Evolutionary conservation across 2,888 invertebrate species (phyloP).

Genomic region (Dasypogon diadema): DNA sequence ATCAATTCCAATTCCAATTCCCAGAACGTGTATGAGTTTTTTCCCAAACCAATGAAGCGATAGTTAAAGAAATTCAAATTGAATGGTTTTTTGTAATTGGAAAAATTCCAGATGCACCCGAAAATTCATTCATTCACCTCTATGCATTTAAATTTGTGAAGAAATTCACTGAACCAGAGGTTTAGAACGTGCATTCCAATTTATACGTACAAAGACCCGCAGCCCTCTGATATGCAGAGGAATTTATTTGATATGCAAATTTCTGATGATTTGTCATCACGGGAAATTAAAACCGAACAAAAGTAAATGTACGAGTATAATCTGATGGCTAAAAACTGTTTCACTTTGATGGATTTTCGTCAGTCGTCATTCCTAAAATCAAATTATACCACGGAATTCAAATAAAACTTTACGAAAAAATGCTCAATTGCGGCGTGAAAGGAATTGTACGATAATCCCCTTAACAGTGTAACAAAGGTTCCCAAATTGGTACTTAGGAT

Average conservation of each 20-base stretch:
- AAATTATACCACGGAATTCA: background rate
- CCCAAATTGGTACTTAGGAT: background rate
- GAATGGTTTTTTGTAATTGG: slow-evolving; percentile 16
- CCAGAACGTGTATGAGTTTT: background rate
- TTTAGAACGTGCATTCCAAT: background rate
- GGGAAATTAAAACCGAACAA: slow-evolving; percentile 4
- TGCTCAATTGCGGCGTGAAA: no score
- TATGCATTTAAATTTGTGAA: background rate
- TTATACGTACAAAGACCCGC: background rate
- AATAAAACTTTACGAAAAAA: background rate
- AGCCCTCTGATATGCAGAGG: background rate
- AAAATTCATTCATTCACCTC: background rate
- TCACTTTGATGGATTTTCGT: slow-evolving; percentile 10
- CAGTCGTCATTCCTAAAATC: background rate
- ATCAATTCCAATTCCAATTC: slow-evolving; percentile 3
- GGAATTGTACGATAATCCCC: background rate
- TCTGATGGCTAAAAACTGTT: background rate
- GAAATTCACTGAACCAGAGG: background rate
- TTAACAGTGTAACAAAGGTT: background rate
- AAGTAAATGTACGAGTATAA: no score
- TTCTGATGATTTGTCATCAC: background rate
- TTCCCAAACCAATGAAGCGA: background rate
- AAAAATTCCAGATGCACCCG: slow-evolving; percentile 18
- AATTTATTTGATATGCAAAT: slow-evolving; percentile 36
- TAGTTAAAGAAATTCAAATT: background rate